Base-by-base conservation (phyloP, 2,888 invertebrate genomes). In the Apodemia duryi region DNA sequence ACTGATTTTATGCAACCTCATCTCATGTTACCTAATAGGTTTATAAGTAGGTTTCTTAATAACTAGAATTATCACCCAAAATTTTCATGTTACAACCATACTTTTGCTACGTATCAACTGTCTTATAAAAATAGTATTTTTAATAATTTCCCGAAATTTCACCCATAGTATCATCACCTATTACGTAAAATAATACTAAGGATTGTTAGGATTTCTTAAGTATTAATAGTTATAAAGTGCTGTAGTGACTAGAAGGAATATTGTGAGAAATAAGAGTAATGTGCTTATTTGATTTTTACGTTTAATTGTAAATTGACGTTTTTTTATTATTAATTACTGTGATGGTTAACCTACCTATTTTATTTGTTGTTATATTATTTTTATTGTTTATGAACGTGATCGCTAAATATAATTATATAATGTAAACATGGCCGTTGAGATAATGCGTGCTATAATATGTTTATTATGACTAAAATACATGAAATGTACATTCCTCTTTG, bases 261-360 rank as follows among this genome's bases (percentile, higher is more conserved):
- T 52, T 54, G 54, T 54, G 54, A 29, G 9, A 54, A 29, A 54
- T 54, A 29, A 54, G 43, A 43, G 43, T 43, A 43, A 29, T 54
- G 54, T 54, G 54, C 54, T 54, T 29, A 29, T 54, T 57, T 57
- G 11, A 57, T 57, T 57, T 57, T 57, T 32, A 57, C 29, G 13
- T 57, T 32, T 57, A 57, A 32, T 52, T 57, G 32, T 57, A 32
- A 57, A 57, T 57, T 29, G 57, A 57, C 57, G 46, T 46, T 46
- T 46, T 21, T 46, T 57, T 57, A 57, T 57, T 32, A 57, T 57
- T 77, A 74, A 75, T 74, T 78, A 78, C 82, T 84, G 84, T 84
- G 84, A 84, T 84, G 75, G 73, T 80, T 76, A 76, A 72, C 72
- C 77, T 82, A 80, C 78, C 80, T 80, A 81, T 74, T 76, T 80